A percentile compares a stretch with the other conserved stretches of the same genome.
These are phyloP conservation scores for Xestia xanthographa DNA, from an alignment of 2,888 invertebrate species.

Conservation along the genomic window DNA sequence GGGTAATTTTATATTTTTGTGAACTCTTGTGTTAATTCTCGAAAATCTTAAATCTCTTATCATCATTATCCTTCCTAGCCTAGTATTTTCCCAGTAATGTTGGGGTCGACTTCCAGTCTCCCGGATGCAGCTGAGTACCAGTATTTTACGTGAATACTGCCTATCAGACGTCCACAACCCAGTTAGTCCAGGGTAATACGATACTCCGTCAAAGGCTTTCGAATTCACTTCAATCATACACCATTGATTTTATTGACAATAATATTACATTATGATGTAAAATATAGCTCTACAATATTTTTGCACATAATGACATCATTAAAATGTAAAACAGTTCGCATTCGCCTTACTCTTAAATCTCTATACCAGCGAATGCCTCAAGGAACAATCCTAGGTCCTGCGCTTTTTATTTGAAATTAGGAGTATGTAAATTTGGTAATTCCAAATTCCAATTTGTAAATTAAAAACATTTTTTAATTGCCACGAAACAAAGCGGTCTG, in stretches of 20 bases:
- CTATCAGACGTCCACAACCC: neutral
- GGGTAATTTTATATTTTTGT: neutral
- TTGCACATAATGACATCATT: neutral
- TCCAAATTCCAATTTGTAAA: neutral
- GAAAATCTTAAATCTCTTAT: neutral
- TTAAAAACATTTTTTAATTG: neutral
- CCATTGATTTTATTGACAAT: neutral
- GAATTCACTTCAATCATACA: too few relatives aligned
- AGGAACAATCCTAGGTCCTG: slow-evolving; percentile 25
- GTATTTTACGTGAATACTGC: neutral
- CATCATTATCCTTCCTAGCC: neutral
- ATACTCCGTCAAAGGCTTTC: neutral
- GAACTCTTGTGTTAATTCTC: neutral
- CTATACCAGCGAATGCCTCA: neutral
- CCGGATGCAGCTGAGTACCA: neutral
- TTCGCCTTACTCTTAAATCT: neutral
- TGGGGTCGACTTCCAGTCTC: neutral
- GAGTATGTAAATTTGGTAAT: neutral
- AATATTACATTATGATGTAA: neutral
- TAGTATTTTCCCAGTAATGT: neutral
- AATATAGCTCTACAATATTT: neutral
- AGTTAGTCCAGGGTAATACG: too few relatives aligned
- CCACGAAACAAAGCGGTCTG: neutral
- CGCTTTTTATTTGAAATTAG: neutral
- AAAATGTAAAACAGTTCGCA: neutral